phyloP scores from a whole-genome alignment of 2,797 vertebrate species.

The Triplophysa yarkandensis region DNA sequence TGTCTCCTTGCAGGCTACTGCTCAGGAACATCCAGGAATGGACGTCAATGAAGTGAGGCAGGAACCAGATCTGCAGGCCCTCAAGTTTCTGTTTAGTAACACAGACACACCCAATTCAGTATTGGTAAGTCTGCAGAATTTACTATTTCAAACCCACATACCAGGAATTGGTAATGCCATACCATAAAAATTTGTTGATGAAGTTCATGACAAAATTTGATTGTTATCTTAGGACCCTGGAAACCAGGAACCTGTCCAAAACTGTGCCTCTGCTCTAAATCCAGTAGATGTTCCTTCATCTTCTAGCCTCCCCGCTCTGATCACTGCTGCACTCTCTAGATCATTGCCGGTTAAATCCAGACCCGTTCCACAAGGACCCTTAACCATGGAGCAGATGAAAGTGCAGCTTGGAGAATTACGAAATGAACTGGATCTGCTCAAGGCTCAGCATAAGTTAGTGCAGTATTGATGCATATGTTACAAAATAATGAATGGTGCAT shows the following conservation, averaged over 20 bases:
- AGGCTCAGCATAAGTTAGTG: constrained; percentile 92
- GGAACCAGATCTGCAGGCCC: constrained; percentile 40
- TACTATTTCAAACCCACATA: neutral
- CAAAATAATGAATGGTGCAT: constrained; percentile 1
- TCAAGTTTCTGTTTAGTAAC: constrained; percentile 48
- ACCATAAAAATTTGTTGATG: neutral
- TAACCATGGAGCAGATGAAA: constrained; percentile 83
- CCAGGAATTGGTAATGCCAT: neutral
- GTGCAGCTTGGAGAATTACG: constrained; percentile 86
- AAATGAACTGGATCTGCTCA: constrained; percentile 90
- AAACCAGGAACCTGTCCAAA: constrained; percentile 12
- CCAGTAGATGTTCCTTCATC: constrained; percentile 47
- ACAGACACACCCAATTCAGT: constrained; percentile 14
- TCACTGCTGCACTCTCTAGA: constrained; percentile 66
- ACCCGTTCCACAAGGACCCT: constrained; percentile 50
- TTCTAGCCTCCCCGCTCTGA: constrained; percentile 18
- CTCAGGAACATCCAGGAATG: neutral
- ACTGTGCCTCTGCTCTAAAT: neutral
- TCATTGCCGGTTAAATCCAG: constrained; percentile 70
- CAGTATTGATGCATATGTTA: neutral
- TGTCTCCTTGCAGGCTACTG: constrained; percentile 10
- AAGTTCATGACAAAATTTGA: too few species aligned
- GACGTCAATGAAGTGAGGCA: constrained; percentile 26
- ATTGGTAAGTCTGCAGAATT: constrained; percentile 22
- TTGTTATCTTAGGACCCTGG: neutral